A percentile compares a stretch with the other conserved stretches of the same genome.
Conservation (phyloP, 1,140 invertebrate species). For the Prorops nasuta region DNA sequence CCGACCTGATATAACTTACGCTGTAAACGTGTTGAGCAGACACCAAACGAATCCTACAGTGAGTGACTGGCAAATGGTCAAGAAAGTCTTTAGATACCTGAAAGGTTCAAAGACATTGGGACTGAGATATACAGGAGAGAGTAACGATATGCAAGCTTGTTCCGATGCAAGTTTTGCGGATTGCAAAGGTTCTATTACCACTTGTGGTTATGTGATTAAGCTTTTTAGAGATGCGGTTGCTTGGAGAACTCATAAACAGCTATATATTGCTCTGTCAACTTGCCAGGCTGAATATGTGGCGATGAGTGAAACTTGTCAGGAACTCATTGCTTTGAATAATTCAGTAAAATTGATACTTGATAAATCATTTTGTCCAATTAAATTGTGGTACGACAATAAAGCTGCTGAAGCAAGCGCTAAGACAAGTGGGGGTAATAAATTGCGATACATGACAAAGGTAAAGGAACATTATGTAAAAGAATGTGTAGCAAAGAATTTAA, state of each 20-base stretch:
- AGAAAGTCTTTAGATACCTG: conserved; percentile 2
- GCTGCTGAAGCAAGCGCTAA: not conserved
- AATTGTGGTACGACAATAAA: not conserved
- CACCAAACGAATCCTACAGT: conserved; percentile 6
- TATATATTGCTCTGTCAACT: not conserved
- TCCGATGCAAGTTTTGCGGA: conserved; percentile 8
- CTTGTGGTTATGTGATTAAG: not conserved
- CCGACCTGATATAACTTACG: conserved; percentile 2
- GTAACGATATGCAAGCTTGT: not conserved
- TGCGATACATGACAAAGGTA: conserved; percentile 1
- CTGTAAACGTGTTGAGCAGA: conserved; percentile 6
- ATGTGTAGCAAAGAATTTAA: not conserved
- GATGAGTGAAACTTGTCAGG: conserved; percentile 2
- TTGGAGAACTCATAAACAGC: conserved; percentile 2
- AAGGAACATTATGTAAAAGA: not conserved
- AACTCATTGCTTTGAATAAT: not conserved
- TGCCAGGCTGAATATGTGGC: conserved; percentile 4
- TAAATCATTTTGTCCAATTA: not conserved
- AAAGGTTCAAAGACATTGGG: not conserved
- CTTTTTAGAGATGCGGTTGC: not conserved
- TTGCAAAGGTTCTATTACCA: conserved; percentile 1
- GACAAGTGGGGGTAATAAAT: not conserved
- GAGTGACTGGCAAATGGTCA: not conserved
- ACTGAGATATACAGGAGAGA: not conserved
- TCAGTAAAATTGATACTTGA: not conserved